A percentile compares a stretch with the other conserved stretches of the same genome.
Evolutionary conservation across 2,113 vertebrate genomes (phyloP).

Genomic region (Rynchops niger): DNA sequence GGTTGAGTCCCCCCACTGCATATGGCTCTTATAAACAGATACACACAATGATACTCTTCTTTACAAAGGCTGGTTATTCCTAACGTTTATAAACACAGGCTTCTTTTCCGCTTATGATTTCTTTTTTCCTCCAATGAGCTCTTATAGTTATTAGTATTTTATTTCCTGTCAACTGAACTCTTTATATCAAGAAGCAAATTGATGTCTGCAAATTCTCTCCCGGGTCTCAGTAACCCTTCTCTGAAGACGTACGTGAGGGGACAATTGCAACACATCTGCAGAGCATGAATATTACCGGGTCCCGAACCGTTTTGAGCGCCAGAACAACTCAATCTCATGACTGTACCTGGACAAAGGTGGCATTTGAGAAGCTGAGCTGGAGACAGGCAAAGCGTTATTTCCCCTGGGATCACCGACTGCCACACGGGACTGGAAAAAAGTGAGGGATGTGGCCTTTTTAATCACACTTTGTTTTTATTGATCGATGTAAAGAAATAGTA

Average conservation of each 20-base stretch:
- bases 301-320: not conserved
- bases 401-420: not conserved
- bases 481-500: not conserved
- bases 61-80: not conserved
- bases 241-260: conserved; percentile 13
- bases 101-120: not conserved
- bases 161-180: conserved; percentile 5
- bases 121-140: not conserved
- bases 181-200: conserved; percentile 62
- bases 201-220: not conserved
- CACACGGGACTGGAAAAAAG: not conserved
- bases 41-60: not conserved
- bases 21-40: not conserved
- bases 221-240: not conserved
- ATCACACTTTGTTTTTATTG: not conserved
- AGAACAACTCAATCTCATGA: not conserved
- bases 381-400: not conserved
- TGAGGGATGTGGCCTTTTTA: not conserved
- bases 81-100: not conserved
- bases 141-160: conserved; percentile 34
- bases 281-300: not conserved
- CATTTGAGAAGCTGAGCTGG: conserved; percentile 14
- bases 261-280: not conserved
- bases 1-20: not conserved
- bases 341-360: not conserved